These are phyloP conservation scores for Tor tambroides DNA, from an alignment of 2,113 vertebrate species.

Conservation along the genomic window DNA sequence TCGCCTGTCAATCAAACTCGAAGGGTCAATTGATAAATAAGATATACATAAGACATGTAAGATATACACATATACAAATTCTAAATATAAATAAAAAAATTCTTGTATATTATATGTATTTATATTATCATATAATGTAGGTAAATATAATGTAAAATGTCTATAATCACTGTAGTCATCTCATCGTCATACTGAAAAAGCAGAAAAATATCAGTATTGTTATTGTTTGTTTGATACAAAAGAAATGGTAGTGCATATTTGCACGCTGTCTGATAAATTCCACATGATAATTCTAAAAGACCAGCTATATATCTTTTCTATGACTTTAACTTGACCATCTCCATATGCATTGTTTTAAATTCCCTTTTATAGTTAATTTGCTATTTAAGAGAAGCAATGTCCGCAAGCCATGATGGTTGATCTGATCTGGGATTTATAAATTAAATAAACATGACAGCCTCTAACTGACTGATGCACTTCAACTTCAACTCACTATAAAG, in stretches of 20 bases:
- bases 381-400: constrained; percentile 2
- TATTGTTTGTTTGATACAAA: not conserved
- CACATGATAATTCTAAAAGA: not conserved
- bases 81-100: too few relatives aligned
- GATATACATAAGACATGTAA: too few relatives aligned
- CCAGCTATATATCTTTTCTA: not conserved
- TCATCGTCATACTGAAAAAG: too few relatives aligned
- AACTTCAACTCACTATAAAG: not conserved
- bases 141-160: too few relatives aligned
- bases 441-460: not conserved
- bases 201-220: too few relatives aligned
- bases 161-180: too few relatives aligned
- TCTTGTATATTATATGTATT: too few relatives aligned
- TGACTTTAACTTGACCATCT: constrained; percentile 4
- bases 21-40: too few relatives aligned
- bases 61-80: too few relatives aligned
- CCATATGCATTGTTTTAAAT: not conserved
- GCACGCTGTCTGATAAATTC: not conserved
- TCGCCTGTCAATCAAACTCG: too few relatives aligned
- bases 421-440: constrained; percentile 8
- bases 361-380: not conserved
- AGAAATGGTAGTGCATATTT: not conserved
- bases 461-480: not conserved
- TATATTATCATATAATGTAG: too few relatives aligned
- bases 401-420: not conserved